Conservation (phyloP, 1,140 invertebrate genomes). For the honey bee (Apis mellifera) region Amel_HAv3.1 CM009942.2:285001-285500, state of each 20-base stretch:
- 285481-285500: too few relatives aligned
- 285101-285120: conserved; percentile 51
- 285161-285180: conserved; percentile 69
- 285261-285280: not conserved
- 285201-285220: conserved; percentile 45
- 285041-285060: conserved; percentile 4
- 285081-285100: not conserved
- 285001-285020: conserved; percentile 33
- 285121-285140: conserved; percentile 72
- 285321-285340: conserved; percentile 34
- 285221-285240: conserved; percentile 56
- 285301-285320: conserved; percentile 54
- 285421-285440: too few relatives aligned
- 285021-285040: conserved; percentile 47
- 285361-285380: too few relatives aligned
- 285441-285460: too few relatives aligned
- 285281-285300: conserved; percentile 46
- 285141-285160: conserved; percentile 58
- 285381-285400: too few relatives aligned
- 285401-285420: too few relatives aligned
- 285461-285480: too few relatives aligned
- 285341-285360: not conserved
- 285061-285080: conserved; percentile 37
- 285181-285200: conserved; percentile 66
- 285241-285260: conserved; percentile 42